phyloP scores from a whole-genome alignment of 2,888 invertebrate genomes.

The Agrenia bidenticulata region DNA sequence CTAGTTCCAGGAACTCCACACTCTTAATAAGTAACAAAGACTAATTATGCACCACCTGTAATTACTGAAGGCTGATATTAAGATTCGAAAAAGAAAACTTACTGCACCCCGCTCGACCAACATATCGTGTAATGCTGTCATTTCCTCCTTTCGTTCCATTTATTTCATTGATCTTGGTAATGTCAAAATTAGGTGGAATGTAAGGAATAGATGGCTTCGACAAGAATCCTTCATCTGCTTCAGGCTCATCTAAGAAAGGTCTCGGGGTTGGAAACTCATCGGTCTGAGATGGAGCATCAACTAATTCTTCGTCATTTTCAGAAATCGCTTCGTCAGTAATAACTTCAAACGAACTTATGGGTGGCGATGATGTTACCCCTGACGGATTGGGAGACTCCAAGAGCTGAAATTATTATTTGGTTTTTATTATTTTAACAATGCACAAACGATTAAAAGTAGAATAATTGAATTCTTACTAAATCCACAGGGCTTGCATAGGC shows the following conservation, averaged over 20 bases:
- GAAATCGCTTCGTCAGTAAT: background rate
- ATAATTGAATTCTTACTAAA: background rate
- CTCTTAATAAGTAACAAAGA: conserved; percentile 19
- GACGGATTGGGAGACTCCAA: too few species aligned
- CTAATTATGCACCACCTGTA: too few species aligned
- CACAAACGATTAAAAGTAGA: too few species aligned
- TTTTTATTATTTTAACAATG: too few species aligned
- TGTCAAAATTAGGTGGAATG: conserved; percentile 36
- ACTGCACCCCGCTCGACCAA: conserved; percentile 39
- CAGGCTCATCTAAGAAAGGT: conserved; percentile 40
- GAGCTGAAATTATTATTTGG: too few species aligned
- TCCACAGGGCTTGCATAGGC: conserved; percentile 1
- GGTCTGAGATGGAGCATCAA: background rate
- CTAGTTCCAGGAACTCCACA: conserved; percentile 33
- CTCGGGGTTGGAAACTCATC: conserved; percentile 38
- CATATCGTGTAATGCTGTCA: conserved; percentile 18
- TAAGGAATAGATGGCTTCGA: conserved; percentile 20
- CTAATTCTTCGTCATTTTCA: background rate
- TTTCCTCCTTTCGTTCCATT: conserved; percentile 19
- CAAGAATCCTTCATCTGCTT: conserved; percentile 9
- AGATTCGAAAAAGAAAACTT: background rate
- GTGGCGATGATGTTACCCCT: too few species aligned
- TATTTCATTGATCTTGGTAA: conserved; percentile 29
- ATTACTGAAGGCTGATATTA: too few species aligned
- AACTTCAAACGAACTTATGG: background rate